Evolutionary conservation across 2,113 vertebrate species (phyloP), one percentile per base, ranked within the genome.

Genomic region (Indicator indicator): DNA sequence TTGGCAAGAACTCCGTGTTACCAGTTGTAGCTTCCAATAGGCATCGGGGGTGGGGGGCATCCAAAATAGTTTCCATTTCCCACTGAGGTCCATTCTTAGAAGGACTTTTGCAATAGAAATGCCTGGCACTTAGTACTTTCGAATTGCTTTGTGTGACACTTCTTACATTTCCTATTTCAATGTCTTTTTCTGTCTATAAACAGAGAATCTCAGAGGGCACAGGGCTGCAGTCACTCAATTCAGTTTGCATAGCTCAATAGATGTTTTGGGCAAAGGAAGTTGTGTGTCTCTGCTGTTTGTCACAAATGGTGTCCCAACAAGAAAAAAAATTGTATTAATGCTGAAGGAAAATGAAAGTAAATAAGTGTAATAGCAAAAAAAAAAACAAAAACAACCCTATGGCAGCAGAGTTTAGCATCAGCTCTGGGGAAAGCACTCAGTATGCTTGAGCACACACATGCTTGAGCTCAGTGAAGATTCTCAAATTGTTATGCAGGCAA

Each of bases 131-230:
- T 94, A 89, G 83, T 82, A 64, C 52, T 93, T 87, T 94, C 88
- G 92, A 97, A 88, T 95, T 95, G 82, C 76, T 85, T 91, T 24
- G 60, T 76, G 56, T 65, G 44, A 87, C 93, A 46, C 42, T 84
- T 94, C 81, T 94, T 93, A 64, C 68, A 73, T 95, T 93, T 89
- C 81, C 89, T 90, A 44, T 46, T 93, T 86, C 75, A 95, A 84
- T 94, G 86, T 69, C 54, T 95, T 92, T 95, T 92, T 88, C 95
- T 95, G 86, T 75, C 77, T 82, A 81, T 89, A 94, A 95, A 79
- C 55, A 9, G 87, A 94, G 89, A 84, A 55, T 83, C 89, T 64
- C 91, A 36, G 33, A 76, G 74, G 77, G 70, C 70, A 42, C 30
- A 8, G 58, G 36, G 4, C 1, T 82, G 83, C 89, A 89, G 89